Base-by-base conservation (phyloP, 2,113 vertebrate species). In the Protobothrops flavoviridis region DNA sequence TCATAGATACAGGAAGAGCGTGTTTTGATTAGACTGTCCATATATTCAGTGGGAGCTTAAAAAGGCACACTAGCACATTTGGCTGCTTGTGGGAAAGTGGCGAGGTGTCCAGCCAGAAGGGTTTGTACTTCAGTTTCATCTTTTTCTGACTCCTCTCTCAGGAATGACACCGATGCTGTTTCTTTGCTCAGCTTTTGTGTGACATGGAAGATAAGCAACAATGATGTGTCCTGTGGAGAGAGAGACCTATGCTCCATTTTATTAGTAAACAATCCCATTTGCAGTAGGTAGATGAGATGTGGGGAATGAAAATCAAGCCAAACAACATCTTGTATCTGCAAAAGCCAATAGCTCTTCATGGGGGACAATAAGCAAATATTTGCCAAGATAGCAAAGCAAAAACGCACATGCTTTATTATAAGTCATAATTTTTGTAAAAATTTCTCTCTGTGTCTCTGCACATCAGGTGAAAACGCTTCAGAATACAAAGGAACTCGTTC, bases 261-360 rank as follows among this genome's bases (percentile, higher is more conserved):
- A 48, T 87, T 52, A 85, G 5, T 81, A 39, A 94, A 92, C 10
- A 15, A 3, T 1, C 17, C n/a, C 23, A 39, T 48, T 90, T 15
- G 33, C 39, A 7, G 23, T 5, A 0, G 0, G 6, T 0, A 56
- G 90, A 39, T n/a, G 26, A 48, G 61, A 26, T 6, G 11, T 5
- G 85, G 24, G 10, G 26, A 6, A 21, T 0, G 26, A 23, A 87
- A 0, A 5, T 45, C 39, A 48, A 85, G 48, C 64, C 57, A 91
- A 43, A 45, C 21, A 91, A 85, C 64, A 52, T 69, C 69, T 87
- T 81, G 87, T 4, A 59, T 59, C 29, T 50, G 50, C 85, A 29
- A 17, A 93, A 89, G 45, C 53, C 29, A 85, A 8, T 50, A 74
- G 20, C 87, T 88, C n/a, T 88, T 91, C 64, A 29, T 3, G 55